A percentile compares a stretch with the other conserved stretches of the same genome.
Evolutionary conservation across 2,797 vertebrate species (phyloP).

Genomic region (Poecile montanus): DNA sequence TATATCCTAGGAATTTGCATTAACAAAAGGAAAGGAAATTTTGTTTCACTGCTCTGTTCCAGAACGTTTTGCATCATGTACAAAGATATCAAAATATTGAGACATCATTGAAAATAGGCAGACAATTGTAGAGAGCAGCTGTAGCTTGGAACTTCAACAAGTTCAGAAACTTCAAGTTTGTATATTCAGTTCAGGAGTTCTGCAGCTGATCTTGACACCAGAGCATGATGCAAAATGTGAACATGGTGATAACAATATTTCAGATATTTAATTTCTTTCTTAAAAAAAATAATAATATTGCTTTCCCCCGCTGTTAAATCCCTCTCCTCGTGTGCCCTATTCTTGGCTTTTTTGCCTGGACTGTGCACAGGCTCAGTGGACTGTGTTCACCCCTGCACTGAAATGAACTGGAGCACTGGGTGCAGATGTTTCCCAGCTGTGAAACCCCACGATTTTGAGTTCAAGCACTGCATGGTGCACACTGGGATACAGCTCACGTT

Average conservation of each 20-base stretch:
- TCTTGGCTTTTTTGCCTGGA: rapidly evolving
- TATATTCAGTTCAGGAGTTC: neutral
- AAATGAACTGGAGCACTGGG: neutral
- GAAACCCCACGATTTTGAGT: rapidly evolving
- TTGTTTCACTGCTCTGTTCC: conserved; percentile 4
- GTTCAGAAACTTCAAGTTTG: neutral
- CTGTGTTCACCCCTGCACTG: neutral
- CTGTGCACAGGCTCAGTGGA: neutral
- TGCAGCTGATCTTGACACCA: neutral
- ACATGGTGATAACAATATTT: neutral
- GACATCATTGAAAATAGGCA: conserved; percentile 37
- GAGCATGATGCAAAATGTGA: rapidly evolving
- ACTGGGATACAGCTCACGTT: rapidly evolving
- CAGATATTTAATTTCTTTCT: neutral
- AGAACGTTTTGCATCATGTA: conserved; percentile 17
- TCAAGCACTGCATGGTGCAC: neutral
- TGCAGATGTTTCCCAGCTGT: neutral
- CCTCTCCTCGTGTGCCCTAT: rapidly evolving
- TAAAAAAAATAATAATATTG: neutral
- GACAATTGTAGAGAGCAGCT: neutral
- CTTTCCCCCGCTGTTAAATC: neutral
- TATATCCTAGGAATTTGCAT: conserved; percentile 1
- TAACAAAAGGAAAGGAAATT: conserved; percentile 23
- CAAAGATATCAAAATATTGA: conserved; percentile 57
- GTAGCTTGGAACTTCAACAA: neutral